Evolutionary conservation across 2,888 invertebrate species (phyloP).

Genomic region (Idaea straminata): DNA sequence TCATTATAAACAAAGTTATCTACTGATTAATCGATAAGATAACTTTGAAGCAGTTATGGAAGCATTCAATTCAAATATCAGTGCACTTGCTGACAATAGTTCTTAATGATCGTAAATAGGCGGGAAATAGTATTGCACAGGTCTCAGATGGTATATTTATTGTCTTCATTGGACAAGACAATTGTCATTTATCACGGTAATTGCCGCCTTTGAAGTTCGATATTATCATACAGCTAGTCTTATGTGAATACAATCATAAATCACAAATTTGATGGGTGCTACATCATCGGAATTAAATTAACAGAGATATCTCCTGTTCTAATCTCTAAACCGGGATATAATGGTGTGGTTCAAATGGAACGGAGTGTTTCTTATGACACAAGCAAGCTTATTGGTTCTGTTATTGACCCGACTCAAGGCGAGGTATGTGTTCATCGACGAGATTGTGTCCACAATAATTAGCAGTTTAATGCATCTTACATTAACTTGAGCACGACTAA

Average conservation of each 20-base stretch:
- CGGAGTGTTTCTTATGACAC: constrained; percentile 27
- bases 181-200: constrained; percentile 76
- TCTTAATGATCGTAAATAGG: constrained; percentile 72
- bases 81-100: constrained; percentile 66
- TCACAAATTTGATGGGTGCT: constrained; percentile 47
- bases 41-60: constrained; percentile 55
- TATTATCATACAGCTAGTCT: constrained; percentile 64
- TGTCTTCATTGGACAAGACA: constrained; percentile 71
- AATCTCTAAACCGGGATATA: constrained; percentile 18
- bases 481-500: constrained; percentile 33
- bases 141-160: constrained; percentile 67
- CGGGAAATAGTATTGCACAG: constrained; percentile 72
- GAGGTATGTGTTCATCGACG: constrained; percentile 53
- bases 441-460: constrained; percentile 50
- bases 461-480: constrained; percentile 51
- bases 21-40: constrained; percentile 63
- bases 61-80: constrained; percentile 76
- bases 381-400: constrained; percentile 40
- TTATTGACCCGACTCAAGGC: constrained; percentile 62
- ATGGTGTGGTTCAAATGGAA: constrained; percentile 18
- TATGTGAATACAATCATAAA: constrained; percentile 55
- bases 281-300: constrained; percentile 43
- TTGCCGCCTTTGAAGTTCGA: constrained; percentile 76
- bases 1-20: constrained; percentile 62
- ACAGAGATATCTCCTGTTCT: constrained; percentile 29